phyloP scores from a whole-genome alignment of 2,797 vertebrate species.

The Benthosema pterotum region DNA sequence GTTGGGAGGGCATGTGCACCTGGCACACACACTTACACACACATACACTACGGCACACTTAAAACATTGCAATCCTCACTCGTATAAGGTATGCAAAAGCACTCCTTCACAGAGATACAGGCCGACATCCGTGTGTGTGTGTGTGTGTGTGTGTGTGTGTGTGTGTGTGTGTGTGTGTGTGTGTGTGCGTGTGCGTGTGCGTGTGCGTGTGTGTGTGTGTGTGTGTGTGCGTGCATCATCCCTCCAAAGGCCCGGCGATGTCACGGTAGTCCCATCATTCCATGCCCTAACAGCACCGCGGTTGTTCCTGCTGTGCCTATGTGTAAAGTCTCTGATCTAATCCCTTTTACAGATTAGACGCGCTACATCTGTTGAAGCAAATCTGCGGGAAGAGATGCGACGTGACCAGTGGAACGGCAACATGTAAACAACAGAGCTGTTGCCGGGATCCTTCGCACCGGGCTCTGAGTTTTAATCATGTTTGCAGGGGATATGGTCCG shows the following conservation, averaged over 20 bases:
- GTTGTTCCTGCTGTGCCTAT: slow-evolving; percentile 48
- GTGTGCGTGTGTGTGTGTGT: too few relatives aligned
- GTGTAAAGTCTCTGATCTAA: slow-evolving; percentile 41
- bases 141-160: too few relatives aligned
- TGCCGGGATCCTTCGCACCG: slow-evolving; percentile 27
- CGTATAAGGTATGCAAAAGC: too few relatives aligned
- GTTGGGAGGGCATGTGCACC: too few relatives aligned
- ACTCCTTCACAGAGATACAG: background rate
- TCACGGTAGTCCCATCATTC: slow-evolving; percentile 34
- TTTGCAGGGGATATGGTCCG: slow-evolving; percentile 41
- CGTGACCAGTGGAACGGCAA: slow-evolving; percentile 29
- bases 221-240: background rate
- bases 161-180: too few relatives aligned
- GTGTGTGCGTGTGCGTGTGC: too few relatives aligned
- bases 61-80: too few relatives aligned
- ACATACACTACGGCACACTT: too few relatives aligned
- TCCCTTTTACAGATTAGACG: slow-evolving; percentile 49
- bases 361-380: slow-evolving; percentile 22
- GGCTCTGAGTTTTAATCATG: slow-evolving; percentile 50
- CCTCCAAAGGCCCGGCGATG: slow-evolving; percentile 4
- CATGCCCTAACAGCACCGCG: slow-evolving; percentile 48
- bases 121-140: background rate
- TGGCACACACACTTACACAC: too few relatives aligned
- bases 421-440: slow-evolving; percentile 35
- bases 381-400: slow-evolving; percentile 31